Percentiles rank a stretch among this genome's conserved stretches.
Conservation (phyloP, 2,113 vertebrate species). For the Antechinus stuartii region DNA sequence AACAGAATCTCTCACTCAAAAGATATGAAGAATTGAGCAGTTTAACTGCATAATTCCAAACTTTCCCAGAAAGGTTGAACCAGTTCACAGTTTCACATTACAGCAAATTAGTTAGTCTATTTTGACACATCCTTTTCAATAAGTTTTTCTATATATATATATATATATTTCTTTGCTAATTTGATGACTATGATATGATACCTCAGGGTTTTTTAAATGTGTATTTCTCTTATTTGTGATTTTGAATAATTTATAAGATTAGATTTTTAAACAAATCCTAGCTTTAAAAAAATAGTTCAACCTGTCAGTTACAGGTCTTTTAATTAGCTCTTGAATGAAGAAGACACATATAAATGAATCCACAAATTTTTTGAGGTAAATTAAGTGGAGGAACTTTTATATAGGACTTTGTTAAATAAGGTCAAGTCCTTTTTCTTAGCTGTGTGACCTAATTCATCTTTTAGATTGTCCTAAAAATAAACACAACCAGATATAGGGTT, state of each 20-base stretch:
- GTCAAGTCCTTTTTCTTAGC: conserved; percentile 36
- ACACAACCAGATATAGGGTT: conserved; percentile 19
- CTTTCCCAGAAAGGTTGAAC: background rate
- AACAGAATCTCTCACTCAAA: background rate
- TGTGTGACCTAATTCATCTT: background rate
- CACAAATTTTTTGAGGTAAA: conserved; percentile 75
- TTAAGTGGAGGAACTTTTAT: conserved; percentile 71
- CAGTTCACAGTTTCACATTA: background rate
- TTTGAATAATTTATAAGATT: background rate
- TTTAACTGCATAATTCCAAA: background rate
- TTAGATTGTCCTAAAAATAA: conserved; percentile 15
- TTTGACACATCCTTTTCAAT: background rate
- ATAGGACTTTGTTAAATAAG: conserved; percentile 69
- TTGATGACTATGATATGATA: background rate
- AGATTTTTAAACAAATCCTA: background rate
- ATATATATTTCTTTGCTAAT: background rate
- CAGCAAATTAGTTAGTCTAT: background rate
- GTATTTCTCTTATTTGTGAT: background rate
- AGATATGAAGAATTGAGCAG: background rate
- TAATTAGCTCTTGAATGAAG: conserved; percentile 67
- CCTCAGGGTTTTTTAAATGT: background rate
- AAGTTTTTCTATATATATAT: background rate
- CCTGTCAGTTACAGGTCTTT: conserved; percentile 6
- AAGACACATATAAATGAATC: conserved; percentile 65
- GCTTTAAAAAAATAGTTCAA: background rate